A percentile compares a stretch with the other conserved stretches of the same genome.
Evolutionary conservation across 2,888 invertebrate species (phyloP).

Genomic region (Erebia aethiops): DNA sequence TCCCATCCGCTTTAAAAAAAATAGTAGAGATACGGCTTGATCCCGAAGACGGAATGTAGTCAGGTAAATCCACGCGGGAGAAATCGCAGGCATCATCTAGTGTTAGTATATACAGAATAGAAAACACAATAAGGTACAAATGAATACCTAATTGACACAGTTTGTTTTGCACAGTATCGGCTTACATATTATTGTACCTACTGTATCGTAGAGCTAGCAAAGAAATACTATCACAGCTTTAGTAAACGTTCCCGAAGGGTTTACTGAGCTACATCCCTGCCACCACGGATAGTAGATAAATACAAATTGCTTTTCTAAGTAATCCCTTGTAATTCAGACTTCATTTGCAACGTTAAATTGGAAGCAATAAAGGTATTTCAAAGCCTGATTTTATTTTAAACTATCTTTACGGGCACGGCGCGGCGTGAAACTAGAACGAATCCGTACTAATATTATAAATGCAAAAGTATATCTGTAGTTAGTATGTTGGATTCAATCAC

Average conservation of each 20-base stretch:
- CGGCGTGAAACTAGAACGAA: too few species aligned
- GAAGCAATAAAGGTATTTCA: background rate
- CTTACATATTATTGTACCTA: background rate
- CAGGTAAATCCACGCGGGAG: too few species aligned
- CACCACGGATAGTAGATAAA: background rate
- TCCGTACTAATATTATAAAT: background rate
- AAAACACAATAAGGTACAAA: background rate
- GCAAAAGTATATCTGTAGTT: background rate
- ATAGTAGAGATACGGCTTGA: too few species aligned
- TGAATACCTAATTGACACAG: background rate
- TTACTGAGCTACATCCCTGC: conserved; percentile 9
- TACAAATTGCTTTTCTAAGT: conserved; percentile 18
- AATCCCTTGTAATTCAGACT: conserved; percentile 4
- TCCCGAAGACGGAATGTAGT: too few species aligned
- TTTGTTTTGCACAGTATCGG: conserved; percentile 8
- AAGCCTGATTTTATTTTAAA: background rate
- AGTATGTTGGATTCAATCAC: too few species aligned
- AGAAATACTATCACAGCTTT: conserved; percentile 23
- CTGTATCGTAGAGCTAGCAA: conserved; percentile 6
- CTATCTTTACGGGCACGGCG: background rate
- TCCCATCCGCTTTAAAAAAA: too few species aligned
- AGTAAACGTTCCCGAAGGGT: conserved; percentile 15
- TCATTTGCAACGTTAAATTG: background rate
- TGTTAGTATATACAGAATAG: background rate
- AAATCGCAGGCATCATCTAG: too few species aligned